phyloP scores from a whole-genome alignment of 2,113 vertebrate genomes.

The Coturnix japonica region DNA sequence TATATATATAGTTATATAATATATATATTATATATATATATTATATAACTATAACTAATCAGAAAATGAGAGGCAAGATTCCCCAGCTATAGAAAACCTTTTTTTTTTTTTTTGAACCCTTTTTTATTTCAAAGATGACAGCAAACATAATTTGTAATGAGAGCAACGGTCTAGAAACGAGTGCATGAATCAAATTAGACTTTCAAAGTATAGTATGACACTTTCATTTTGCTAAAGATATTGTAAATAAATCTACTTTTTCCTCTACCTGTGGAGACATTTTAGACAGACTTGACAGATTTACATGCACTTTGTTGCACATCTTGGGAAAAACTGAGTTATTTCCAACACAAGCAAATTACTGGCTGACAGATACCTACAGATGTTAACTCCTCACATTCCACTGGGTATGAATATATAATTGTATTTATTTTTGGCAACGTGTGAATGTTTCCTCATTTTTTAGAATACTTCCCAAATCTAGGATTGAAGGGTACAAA shows the following conservation, averaged over 20 bases:
- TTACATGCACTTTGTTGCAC: background rate
- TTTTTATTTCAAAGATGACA: slow-evolving; percentile 24
- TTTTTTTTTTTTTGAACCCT: slow-evolving; percentile 30
- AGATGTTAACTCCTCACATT: background rate
- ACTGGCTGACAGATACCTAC: background rate
- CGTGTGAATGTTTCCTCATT: background rate
- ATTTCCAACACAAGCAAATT: background rate
- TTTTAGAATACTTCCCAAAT: background rate
- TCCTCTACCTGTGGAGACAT: background rate
- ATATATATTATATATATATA: too few relatives aligned
- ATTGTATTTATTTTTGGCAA: background rate
- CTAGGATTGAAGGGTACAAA: background rate
- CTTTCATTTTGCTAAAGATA: background rate
- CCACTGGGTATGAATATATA: too few relatives aligned
- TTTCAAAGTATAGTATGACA: background rate
- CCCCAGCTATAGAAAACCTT: slow-evolving; percentile 2
- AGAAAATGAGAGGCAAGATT: background rate
- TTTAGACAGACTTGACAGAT: background rate
- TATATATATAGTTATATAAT: too few relatives aligned
- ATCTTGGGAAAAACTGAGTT: background rate
- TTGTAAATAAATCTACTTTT: background rate
- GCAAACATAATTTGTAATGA: slow-evolving; percentile 21
- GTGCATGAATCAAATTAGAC: background rate
- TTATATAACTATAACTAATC: too few relatives aligned
- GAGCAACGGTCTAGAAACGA: slow-evolving; percentile 2